Evolutionary conservation across 2,888 invertebrate genomes (phyloP), one percentile per base, ranked within the genome.

Genomic region (Amiota mariae): DNA sequence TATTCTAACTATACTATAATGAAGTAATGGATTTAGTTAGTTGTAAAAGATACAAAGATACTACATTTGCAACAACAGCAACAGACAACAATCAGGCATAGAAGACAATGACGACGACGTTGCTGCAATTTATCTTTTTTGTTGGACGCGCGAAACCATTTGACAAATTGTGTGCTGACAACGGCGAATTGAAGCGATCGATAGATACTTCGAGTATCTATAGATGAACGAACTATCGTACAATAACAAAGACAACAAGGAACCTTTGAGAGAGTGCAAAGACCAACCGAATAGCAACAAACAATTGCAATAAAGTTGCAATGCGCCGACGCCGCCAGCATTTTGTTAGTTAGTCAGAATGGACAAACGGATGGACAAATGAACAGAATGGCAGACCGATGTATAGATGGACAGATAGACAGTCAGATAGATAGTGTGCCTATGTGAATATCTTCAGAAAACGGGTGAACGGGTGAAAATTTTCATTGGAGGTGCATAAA

Each of bases 111-210:
- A 36, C 36, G 36, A 36, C 36, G 36, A 36, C 15, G 36, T 20
- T 24, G 6, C n/a, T n/a, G n/a, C 77, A 81, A 75, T 67, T 66
- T 76, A 76, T 76, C 78, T 76, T 84, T 79, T 82, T 81, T 85
- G 80, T 82, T 73, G 72, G 57, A 47, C 36, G 75, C 74, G 61
- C 70, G 66, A 15, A 48, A 66, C 47, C 72, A 74, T 76, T 78
- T 84, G 85, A 85, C 79, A 85, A 84, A 85, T 85, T 80, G 76
- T 83, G 77, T 70, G 76, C 76, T 77, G 85, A 78, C 86, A 83
- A 76, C 76, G 76, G 75, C 71, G 67, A 70, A 67, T 72, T 73
- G 54, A 20, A 12, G 75, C 57, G 73, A 77, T 76, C 77, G 75
- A 80, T 78, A 73, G 20, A 66, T 67, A 48, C 61, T 9, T 49